Evolutionary conservation across 2,888 invertebrate genomes (phyloP), one percentile per base, ranked within the genome.

Genomic region (Caenorhabditis japonica): DNA sequence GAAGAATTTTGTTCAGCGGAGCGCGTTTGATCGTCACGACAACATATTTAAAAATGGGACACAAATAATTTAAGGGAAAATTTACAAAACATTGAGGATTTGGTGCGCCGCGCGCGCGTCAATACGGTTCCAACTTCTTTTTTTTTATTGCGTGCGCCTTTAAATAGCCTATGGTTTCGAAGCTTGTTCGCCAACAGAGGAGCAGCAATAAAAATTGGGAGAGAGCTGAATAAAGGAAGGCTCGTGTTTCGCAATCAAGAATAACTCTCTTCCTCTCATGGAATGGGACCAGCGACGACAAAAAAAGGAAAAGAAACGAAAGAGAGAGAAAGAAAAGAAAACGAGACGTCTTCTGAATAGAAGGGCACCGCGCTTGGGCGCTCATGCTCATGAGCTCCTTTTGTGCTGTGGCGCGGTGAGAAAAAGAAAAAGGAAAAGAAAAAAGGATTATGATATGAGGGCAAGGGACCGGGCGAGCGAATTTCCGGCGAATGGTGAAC

Each of bases 171-270:
- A 36, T 4, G 5, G 5, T 15, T 12, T 39, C 19, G 39, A 38
- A 13, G 12, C 3, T 38, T 38, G 4, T 38, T 12, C 10, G 46
- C 33, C 44, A 21, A 58, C 39, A 41, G 30, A 38, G 46, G 33
- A 38, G 30, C 13, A 43, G 44, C 59, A 59, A 68, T 68, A 68
- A 68, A 68, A 46, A 30, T n/a, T n/a, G n/a, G 23, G 33, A 53
- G 36, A 41, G 49, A 33, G 55, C 49, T 46, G 34, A 34, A 38
- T 36, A 36, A 2, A 10, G 10, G 10, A 30, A 5, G 41, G 55
- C 61, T 70, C 61, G 61, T 70, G 60, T 70, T 70, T 70, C 70
- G 70, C 70, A 70, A 70, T 70, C 70, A 56, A 61, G 70, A 70
- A 53, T 69, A 53, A 56, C 61, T 47, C 41, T 36, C 39, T 41